phyloP scores from a whole-genome alignment of 2,888 invertebrate genomes.

The Pollenia amentaria region DNA sequence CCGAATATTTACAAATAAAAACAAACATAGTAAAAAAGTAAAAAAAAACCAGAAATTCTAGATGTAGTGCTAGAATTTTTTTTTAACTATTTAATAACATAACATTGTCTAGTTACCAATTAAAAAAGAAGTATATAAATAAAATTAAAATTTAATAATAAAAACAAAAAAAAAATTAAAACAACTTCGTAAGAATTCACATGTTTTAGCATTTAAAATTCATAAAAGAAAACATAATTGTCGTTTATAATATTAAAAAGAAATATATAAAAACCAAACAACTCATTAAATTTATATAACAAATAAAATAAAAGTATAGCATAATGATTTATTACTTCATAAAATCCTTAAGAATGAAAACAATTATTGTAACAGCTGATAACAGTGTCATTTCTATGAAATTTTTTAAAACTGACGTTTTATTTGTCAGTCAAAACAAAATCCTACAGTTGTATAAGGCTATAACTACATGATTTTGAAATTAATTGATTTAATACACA shows the following conservation, averaged over 20 bases:
- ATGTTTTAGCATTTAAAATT: constrained; percentile 61
- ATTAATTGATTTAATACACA: background rate
- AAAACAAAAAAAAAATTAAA: constrained; percentile 16
- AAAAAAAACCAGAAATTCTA: constrained; percentile 13
- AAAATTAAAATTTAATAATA: constrained; percentile 15
- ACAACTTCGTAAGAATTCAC: constrained; percentile 8
- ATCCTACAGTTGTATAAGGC: background rate
- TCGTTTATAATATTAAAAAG: constrained; percentile 62
- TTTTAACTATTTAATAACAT: constrained; percentile 20
- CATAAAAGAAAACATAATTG: constrained; percentile 37
- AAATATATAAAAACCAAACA: constrained; percentile 22
- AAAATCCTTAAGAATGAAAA: background rate
- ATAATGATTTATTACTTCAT: constrained; percentile 7
- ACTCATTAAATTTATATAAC: constrained; percentile 48
- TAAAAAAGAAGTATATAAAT: constrained; percentile 24
- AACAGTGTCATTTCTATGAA: constrained; percentile 49
- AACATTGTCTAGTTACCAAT: constrained; percentile 37
- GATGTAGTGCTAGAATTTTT: constrained; percentile 12
- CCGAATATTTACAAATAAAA: constrained; percentile 55
- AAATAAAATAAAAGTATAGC: constrained; percentile 15
- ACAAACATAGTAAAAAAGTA: background rate
- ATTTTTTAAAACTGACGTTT: constrained; percentile 8
- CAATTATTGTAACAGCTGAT: constrained; percentile 10
- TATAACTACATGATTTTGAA: constrained; percentile 7
- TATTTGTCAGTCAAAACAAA: background rate